Evolutionary conservation across 2,888 invertebrate species (phyloP), one percentile per base, ranked within the genome.

Genomic region (Acanthosepion esculentum): DNA sequence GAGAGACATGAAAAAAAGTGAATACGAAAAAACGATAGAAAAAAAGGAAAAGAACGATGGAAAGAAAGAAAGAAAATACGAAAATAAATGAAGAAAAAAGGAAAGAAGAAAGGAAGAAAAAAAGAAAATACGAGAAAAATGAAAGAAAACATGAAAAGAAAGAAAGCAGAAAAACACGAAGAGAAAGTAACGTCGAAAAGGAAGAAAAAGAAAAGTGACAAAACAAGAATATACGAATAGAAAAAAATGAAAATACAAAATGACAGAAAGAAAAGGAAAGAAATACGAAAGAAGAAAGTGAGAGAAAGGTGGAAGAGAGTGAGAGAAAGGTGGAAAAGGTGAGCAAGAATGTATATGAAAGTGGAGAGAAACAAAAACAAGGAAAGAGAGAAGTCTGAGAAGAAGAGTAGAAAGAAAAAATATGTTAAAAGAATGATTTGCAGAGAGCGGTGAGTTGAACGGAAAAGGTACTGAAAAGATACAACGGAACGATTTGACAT

Each of bases 171-270:
- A 91, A 91, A 64, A 78, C 48, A 91, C 1, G 41, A 48, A 18
- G 91, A 78, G 91, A 53, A 94, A n/a, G 78, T 23, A 93, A 53
- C 93, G 50, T 50, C 10, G 33, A 26, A 94, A 91, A 94, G 50
- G 91, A 91, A 94, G 50, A 94, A 78, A 78, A 33, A 93, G 26
- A 33, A 48, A 93, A n/a, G n/a, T n/a, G 18, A 93, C 59, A 92
- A 92, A 78, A 26, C 29, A 64, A n/a, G n/a, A n/a, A 59, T 48
- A n/a, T 33, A 93, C 48, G 29, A 91, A 18, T n/a, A 64, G 41
- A 33, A 23, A 53, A 41, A 55, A 26, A 50, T 20, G 64, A 59
- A 23, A n/a, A 53, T 15, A 41, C 48, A 50, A 41, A 50, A 10
- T 0, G 41, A 94, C 6, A 94, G 92, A 91, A 59, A 93, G 78